Evolutionary conservation across 2,113 vertebrate species (phyloP).

Genomic region (Psilopogon haemacephalus): DNA sequence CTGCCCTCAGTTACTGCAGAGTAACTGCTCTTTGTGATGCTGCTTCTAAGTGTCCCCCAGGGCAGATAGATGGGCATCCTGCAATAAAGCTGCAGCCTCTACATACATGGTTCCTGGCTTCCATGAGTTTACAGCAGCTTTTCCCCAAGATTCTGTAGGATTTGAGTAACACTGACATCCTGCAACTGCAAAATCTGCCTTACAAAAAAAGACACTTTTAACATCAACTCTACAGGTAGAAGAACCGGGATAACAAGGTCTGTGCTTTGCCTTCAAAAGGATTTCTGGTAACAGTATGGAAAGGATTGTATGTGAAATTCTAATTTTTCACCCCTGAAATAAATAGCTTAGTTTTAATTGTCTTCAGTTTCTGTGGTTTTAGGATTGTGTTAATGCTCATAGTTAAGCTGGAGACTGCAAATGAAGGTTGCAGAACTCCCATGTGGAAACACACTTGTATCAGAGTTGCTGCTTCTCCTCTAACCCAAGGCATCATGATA

Average conservation of each 20-base stretch:
- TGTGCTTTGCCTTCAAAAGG: neutral
- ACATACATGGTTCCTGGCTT: neutral
- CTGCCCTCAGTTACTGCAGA: no score
- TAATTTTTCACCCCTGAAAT: neutral
- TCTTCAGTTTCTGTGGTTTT: neutral
- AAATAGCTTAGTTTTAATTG: neutral
- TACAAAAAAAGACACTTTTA: neutral
- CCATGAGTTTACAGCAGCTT: neutral
- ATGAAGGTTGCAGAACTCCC: neutral
- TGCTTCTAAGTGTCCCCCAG: fast-evolving
- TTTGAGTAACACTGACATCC: neutral
- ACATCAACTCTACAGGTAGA: neutral
- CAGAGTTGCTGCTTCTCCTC: neutral
- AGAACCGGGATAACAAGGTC: neutral
- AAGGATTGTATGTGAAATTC: neutral
- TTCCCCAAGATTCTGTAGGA: neutral
- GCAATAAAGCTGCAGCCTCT: neutral
- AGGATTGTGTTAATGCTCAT: neutral
- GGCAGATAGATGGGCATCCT: fast-evolving
- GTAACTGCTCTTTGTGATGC: fast-evolving
- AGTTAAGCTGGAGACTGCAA: neutral
- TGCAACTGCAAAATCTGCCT: neutral
- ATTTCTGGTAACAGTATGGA: neutral
- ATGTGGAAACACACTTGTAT: neutral
- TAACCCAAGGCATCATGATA: neutral